Conservation (phyloP, 1,140 invertebrate species). For the Orchestia grillus region DNA sequence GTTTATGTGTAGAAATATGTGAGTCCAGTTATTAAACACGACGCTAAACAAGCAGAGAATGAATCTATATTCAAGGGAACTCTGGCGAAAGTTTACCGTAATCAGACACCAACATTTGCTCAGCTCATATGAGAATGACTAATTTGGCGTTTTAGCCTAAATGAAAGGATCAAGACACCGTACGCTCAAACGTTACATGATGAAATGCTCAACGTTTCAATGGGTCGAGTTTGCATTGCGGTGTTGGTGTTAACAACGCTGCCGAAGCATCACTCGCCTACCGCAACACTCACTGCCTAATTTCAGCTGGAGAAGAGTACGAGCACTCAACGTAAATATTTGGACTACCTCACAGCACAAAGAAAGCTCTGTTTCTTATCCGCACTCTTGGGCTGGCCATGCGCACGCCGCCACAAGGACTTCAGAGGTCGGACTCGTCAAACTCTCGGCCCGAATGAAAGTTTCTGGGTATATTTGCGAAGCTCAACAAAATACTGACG, state of each 20-base stretch:
- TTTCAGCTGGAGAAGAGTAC: too few relatives aligned
- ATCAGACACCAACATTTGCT: not conserved
- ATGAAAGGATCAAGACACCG: not conserved
- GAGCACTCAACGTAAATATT: too few relatives aligned
- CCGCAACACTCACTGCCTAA: not conserved
- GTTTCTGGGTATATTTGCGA: not conserved
- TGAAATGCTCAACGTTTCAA: not conserved
- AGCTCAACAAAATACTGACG: slow-evolving; percentile 70
- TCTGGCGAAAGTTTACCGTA: not conserved
- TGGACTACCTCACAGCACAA: not conserved
- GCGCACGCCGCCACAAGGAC: not conserved
- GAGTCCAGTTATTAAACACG: not conserved
- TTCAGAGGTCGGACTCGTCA: not conserved
- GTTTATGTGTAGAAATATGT: not conserved
- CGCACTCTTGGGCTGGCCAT: not conserved
- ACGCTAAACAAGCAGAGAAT: not conserved
- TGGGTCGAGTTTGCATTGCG: not conserved
- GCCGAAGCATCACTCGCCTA: not conserved
- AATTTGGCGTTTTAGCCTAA: not conserved
- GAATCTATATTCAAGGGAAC: not conserved
- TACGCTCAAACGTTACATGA: not conserved
- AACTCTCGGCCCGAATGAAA: not conserved
- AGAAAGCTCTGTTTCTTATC: not conserved
- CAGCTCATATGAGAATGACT: not conserved
- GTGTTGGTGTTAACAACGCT: not conserved